Percentiles rank a stretch among this genome's conserved stretches.
These are phyloP conservation scores for Helostoma temminkii DNA, from an alignment of 2,797 vertebrate genomes.

Conservation along the genomic window DNA sequence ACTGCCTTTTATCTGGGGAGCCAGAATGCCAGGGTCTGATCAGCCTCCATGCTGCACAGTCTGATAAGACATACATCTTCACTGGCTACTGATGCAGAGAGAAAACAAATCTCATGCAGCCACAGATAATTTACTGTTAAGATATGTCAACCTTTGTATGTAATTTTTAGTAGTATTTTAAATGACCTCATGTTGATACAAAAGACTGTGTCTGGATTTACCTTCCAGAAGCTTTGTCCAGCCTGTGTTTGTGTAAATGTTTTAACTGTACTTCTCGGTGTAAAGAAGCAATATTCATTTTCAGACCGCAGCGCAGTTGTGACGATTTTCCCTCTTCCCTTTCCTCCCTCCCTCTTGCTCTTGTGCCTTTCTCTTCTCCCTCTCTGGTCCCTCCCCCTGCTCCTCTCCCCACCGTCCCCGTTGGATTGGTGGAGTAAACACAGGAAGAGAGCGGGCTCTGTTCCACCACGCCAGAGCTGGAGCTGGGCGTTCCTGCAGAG, in stretches of 20 bases:
- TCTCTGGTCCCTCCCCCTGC: conserved; percentile 40
- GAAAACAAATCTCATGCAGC: conserved; percentile 32
- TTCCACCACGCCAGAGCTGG: conserved; percentile 89
- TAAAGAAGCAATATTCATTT: conserved; percentile 76
- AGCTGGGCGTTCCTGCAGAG: conserved; percentile 93
- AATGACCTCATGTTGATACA: conserved; percentile 7
- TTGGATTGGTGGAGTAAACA: conserved; percentile 87
- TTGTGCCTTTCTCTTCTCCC: conserved; percentile 55
- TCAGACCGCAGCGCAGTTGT: conserved; percentile 61
- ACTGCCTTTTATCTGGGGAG: conserved; percentile 77
- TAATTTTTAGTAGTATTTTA: conserved; percentile 27
- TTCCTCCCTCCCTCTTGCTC: conserved; percentile 31
- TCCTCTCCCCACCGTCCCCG: conserved; percentile 63
- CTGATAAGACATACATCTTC: conserved; percentile 57
- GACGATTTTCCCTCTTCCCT: conserved; percentile 57
- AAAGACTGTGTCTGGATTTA: conserved; percentile 3
- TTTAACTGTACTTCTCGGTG: conserved; percentile 57
- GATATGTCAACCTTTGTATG: conserved; percentile 42
- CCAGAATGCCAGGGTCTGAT: conserved; percentile 58
- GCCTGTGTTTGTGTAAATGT: conserved; percentile 42
- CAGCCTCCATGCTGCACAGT: conserved; percentile 53
- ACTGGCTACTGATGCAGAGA: conserved; percentile 18
- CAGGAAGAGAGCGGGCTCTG: conserved; percentile 87
- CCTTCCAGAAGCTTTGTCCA: conserved; percentile 5
- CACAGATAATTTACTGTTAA: conserved; percentile 36